Evolutionary conservation across 2,797 vertebrate species (phyloP), one percentile per base, ranked within the genome.

Genomic region (Sternarchorhynchus goeldii): DNA sequence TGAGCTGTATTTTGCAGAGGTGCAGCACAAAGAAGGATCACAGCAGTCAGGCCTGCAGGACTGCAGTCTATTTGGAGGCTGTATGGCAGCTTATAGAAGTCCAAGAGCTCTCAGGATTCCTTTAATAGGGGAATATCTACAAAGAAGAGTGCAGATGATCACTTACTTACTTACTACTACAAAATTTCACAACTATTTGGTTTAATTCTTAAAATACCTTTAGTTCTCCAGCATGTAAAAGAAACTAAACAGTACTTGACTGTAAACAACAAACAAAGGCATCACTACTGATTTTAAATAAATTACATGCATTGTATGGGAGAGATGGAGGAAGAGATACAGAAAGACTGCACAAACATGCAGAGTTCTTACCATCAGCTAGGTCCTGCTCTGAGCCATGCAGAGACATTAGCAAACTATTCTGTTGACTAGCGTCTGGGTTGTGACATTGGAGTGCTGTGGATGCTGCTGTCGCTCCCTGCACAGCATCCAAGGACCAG

Each of bases 61-160:
- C 66, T 36, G 59, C 71, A 64, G 80, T 65, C n/a, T 45, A 20
- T 57, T 57, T 31, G 32, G 32, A 2, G 36, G 68, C 75, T 25
- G 67, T 12, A 32, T 53, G 12, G 55, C 53, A 72, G 83, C 74
- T 81, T 73, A 62, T 36, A 74, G 77, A 68, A 75, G 65, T 80
- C 65, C 63, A 8, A 84, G 83, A 83, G 82, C 81, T 83, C 90
- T 98, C 94, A 97, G 81, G 96, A 95, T 90, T 98, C 97, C 91
- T 99, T 98, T 88, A 98, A 74, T 84, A 98, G 91, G 0, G 97
- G 97, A 91, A 97, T 98, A 92, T 98, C 97, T 99, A 89, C 2
- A 29, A 76, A 76, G 25, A 87, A 34, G 64, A 21, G 12, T 4
- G 20, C 6, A 60, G 32, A 83, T 16, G 4, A 60, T 34, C 2